These are phyloP conservation scores for Anorthoa munda DNA, from an alignment of 2,888 invertebrate species.

Conservation along the genomic window DNA sequence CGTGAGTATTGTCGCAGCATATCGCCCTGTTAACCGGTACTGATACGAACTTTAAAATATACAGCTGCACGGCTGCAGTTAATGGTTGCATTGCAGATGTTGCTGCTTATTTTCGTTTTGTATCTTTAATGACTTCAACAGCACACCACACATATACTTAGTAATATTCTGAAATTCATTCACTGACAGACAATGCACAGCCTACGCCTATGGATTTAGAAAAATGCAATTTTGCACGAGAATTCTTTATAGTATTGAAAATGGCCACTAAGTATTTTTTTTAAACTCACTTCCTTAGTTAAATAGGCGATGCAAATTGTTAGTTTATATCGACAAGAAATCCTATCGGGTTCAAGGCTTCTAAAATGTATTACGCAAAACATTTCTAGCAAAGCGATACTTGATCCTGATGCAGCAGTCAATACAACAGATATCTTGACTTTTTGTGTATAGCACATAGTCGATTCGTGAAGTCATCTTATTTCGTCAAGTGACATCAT, in stretches of 20 bases:
- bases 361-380: neutral
- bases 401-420: neutral
- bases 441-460: neutral
- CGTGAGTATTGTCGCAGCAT: neutral
- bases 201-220: too few relatives aligned
- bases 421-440: neutral
- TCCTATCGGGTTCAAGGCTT: too few relatives aligned
- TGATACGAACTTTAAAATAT: neutral
- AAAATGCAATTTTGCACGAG: too few relatives aligned
- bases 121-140: too few relatives aligned
- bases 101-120: too few relatives aligned
- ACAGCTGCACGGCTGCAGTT: neutral
- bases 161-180: too few relatives aligned
- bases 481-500: slow-evolving; percentile 31
- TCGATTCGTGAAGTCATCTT: neutral
- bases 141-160: neutral
- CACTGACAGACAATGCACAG: too few relatives aligned
- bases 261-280: too few relatives aligned
- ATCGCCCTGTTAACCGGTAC: neutral
- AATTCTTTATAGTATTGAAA: too few relatives aligned
- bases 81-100: neutral
- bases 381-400: neutral
- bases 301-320: too few relatives aligned
- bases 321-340: too few relatives aligned
- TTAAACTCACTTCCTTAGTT: too few relatives aligned